phyloP scores from a whole-genome alignment of 2,113 vertebrate species.

The Anseranas semipalmata region DNA sequence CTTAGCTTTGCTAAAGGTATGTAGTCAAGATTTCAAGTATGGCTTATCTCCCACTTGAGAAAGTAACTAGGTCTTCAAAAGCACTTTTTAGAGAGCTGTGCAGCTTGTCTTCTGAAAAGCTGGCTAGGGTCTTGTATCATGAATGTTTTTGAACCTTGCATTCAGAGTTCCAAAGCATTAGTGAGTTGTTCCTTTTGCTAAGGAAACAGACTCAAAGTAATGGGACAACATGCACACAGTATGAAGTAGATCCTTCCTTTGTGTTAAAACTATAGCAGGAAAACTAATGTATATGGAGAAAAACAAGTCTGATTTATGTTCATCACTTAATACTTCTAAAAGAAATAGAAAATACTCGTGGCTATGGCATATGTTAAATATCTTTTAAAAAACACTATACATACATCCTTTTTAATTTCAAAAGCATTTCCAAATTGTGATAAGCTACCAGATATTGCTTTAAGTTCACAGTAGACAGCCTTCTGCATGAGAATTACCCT shows the following conservation, averaged over 20 bases:
- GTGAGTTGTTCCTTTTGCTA: neutral
- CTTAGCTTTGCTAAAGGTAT: neutral
- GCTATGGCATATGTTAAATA: neutral
- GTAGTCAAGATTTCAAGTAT: neutral
- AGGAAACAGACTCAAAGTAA: neutral
- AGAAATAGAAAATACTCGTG: neutral
- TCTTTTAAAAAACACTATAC: neutral
- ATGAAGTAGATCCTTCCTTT: neutral
- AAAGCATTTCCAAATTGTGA: neutral
- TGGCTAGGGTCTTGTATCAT: neutral
- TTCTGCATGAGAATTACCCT: neutral
- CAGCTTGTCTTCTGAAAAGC: neutral
- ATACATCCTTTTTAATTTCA: neutral
- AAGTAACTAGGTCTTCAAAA: neutral
- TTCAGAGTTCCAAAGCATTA: neutral
- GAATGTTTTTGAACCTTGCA: neutral
- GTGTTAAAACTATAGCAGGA: neutral
- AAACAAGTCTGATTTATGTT: neutral
- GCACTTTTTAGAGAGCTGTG: neutral
- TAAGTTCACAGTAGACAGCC: neutral
- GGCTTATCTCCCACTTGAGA: neutral
- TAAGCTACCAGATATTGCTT: neutral
- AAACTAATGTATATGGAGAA: neutral
- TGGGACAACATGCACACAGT: neutral
- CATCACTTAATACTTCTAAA: neutral